phyloP scores from a whole-genome alignment of 2,888 invertebrate species.

The Stenichneumon culpator region DNA sequence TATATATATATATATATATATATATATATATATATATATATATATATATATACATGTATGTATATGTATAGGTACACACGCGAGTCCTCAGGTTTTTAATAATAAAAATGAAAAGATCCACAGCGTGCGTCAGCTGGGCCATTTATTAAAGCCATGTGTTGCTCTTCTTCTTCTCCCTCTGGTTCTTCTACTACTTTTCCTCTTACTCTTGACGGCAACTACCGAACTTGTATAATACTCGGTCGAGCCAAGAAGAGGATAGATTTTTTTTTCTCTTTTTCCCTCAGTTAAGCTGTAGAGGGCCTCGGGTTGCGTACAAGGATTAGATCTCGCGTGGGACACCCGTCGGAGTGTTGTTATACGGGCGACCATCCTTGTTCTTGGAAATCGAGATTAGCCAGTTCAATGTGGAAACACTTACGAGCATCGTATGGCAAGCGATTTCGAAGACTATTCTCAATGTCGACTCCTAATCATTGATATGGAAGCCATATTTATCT shows the following conservation, averaged over 20 bases:
- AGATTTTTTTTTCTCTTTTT: conserved; percentile 37
- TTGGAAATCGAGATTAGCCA: conserved; percentile 24
- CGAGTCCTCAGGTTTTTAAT: conserved; percentile 37
- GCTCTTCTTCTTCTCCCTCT: conserved; percentile 36
- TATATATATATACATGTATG: no score
- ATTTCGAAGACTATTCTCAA: not conserved
- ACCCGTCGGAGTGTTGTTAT: conserved; percentile 30
- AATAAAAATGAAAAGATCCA: conserved; percentile 61
- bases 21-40: no score
- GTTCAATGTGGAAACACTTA: conserved; percentile 18
- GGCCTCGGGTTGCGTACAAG: conserved; percentile 18
- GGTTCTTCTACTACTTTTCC: conserved; percentile 36
- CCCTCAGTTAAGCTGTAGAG: conserved; percentile 43
- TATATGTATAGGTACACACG: no score
- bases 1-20: no score
- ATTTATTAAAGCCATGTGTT: conserved; percentile 67
- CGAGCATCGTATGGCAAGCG: conserved; percentile 12
- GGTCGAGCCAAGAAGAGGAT: conserved; percentile 32
- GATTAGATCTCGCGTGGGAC: conserved; percentile 43
- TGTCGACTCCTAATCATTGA: not conserved
- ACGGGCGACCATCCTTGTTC: conserved; percentile 24
- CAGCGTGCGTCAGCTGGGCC: conserved; percentile 66
- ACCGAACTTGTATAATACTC: conserved; percentile 34
- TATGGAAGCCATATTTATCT: not conserved
- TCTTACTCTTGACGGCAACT: conserved; percentile 12